These are phyloP conservation scores for Bombyx huttoni DNA, from an alignment of 2,888 invertebrate genomes.

Conservation along the genomic window DNA sequence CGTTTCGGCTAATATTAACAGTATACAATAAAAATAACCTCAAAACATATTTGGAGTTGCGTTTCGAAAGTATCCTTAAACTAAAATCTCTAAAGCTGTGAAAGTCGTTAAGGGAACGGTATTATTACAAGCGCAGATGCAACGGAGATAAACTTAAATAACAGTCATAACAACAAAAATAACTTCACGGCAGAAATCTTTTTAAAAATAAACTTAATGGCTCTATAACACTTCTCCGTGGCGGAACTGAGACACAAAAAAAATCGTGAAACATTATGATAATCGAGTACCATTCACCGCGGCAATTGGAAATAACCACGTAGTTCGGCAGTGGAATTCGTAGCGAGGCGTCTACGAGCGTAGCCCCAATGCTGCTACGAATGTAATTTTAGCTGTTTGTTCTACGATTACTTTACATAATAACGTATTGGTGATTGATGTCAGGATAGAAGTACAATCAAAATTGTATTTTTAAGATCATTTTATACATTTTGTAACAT, in stretches of 20 bases:
- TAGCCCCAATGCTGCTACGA: not conserved
- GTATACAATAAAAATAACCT: no score
- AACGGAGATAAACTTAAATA: no score
- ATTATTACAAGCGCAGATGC: no score
- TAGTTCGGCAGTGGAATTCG: not conserved
- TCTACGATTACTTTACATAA: not conserved
- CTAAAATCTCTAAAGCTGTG: no score
- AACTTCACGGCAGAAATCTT: not conserved
- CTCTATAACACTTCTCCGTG: not conserved
- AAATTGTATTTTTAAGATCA: not conserved
- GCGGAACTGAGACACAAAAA: not conserved
- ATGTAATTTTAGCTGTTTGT: not conserved
- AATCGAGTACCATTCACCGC: not conserved
- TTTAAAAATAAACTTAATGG: not conserved
- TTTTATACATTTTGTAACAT: no score
- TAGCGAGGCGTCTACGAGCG: not conserved
- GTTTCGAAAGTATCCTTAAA: no score
- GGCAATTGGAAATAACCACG: not conserved
- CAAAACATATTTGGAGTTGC: no score
- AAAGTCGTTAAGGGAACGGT: no score
- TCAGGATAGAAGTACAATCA: not conserved
- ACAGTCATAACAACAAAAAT: not conserved
- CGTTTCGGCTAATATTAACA: no score
- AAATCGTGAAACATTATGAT: not conserved
- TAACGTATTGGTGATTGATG: not conserved